These are phyloP conservation scores for Eudasyphora cyanicolor DNA, from an alignment of 2,888 invertebrate species.

Conservation along the genomic window DNA sequence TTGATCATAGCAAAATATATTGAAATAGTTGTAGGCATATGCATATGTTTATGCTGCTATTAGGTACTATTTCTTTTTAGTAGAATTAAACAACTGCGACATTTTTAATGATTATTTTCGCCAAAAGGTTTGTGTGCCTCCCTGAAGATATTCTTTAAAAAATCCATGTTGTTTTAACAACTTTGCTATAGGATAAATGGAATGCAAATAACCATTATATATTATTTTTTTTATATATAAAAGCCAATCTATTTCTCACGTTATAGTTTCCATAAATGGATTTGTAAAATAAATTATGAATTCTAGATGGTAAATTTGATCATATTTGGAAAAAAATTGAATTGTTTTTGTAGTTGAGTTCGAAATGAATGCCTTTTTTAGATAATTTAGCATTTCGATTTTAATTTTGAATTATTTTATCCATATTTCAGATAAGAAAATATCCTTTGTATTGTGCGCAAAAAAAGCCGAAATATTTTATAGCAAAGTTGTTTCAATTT, in stretches of 20 bases:
- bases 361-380: too few species aligned
- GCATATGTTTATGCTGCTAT: too few species aligned
- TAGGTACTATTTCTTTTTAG: neutral
- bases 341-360: too few species aligned
- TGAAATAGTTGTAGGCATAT: neutral
- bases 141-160: neutral
- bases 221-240: neutral
- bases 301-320: too few species aligned
- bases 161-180: neutral
- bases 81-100: neutral
- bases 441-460: neutral
- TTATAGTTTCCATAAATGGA: neutral
- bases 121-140: neutral
- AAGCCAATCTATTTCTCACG: too few species aligned
- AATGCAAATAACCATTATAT: neutral
- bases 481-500: conserved; percentile 33
- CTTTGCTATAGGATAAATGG: neutral
- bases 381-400: neutral
- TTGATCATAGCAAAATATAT: neutral
- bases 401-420: neutral
- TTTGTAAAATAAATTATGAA: too few species aligned
- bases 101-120: neutral
- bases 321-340: too few species aligned
- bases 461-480: neutral
- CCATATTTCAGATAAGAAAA: too few species aligned